Conservation (phyloP, 2,888 invertebrate genomes). For the Salpingus planirostris region DNA sequence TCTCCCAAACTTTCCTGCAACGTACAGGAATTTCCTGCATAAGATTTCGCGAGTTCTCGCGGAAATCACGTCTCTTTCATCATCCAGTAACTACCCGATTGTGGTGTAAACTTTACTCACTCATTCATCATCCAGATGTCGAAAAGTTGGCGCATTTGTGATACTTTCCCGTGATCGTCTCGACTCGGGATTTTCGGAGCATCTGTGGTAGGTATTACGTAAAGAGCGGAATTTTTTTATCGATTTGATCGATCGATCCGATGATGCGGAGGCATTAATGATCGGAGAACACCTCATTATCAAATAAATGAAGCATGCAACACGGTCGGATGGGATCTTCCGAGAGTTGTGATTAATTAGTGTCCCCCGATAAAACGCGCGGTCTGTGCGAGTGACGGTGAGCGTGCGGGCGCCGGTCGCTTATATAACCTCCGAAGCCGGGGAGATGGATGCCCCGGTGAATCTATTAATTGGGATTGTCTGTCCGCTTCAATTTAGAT, state of each 20-base stretch:
- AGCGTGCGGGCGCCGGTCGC: constrained; percentile 2
- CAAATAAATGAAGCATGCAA: constrained; percentile 23
- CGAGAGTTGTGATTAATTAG: constrained; percentile 22
- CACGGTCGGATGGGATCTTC: constrained; percentile 13
- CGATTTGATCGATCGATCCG: constrained; percentile 19
- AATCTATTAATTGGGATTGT: constrained; percentile 37
- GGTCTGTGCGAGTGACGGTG: constrained; percentile 1
- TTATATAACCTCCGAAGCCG: constrained; percentile 10
- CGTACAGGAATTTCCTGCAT: too few relatives aligned
- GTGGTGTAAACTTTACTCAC: too few relatives aligned
- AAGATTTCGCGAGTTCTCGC: too few relatives aligned
- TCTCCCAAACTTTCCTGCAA: too few relatives aligned
- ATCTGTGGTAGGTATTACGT: constrained; percentile 8
- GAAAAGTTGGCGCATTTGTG: too few relatives aligned
- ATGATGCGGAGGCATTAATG: constrained; percentile 20
- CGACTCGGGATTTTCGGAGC: constrained; percentile 5
- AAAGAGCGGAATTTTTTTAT: constrained; percentile 12
- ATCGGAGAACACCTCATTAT: constrained; percentile 22
- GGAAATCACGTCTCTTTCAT: too few relatives aligned
- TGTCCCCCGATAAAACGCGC: constrained; percentile 15
- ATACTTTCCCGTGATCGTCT: too few relatives aligned
- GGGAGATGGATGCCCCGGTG: constrained; percentile 17
- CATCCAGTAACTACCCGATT: too few relatives aligned
- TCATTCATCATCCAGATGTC: too few relatives aligned
- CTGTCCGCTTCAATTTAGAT: constrained; percentile 38